A percentile compares a stretch with the other conserved stretches of the same genome.
Evolutionary conservation across 1,140 invertebrate species (phyloP).

Genomic region (Ridgeia piscesae): DNA sequence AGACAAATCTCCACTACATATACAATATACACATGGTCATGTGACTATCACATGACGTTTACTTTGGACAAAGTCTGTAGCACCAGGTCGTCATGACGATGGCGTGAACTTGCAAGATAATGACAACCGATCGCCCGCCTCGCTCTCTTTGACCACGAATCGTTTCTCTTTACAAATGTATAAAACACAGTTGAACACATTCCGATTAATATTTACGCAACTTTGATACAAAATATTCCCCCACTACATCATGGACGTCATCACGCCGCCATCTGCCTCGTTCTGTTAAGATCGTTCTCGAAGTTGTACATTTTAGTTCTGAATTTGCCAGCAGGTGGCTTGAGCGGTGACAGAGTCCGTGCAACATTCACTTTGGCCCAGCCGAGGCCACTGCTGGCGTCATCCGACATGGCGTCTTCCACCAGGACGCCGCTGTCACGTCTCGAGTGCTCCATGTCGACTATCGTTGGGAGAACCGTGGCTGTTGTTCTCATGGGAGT

Average conservation of each 20-base stretch:
- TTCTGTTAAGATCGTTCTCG: background rate
- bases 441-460: background rate
- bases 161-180: background rate
- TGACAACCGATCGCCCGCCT: background rate
- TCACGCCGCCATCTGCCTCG: background rate
- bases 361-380: background rate
- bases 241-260: background rate
- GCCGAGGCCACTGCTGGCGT: background rate
- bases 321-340: background rate
- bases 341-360: background rate
- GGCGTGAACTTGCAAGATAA: background rate
- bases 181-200: background rate
- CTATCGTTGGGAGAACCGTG: background rate
- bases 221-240: background rate
- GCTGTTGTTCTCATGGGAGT: background rate
- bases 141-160: background rate
- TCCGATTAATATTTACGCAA: background rate
- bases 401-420: background rate
- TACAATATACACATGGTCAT: background rate
- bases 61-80: background rate
- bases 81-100: background rate
- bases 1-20: background rate
- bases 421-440: background rate
- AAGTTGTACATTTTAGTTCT: slow-evolving; percentile 6
- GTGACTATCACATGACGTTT: slow-evolving; percentile 1